phyloP scores from a whole-genome alignment of 2,888 invertebrate species.

The Polyploca ridens region DNA sequence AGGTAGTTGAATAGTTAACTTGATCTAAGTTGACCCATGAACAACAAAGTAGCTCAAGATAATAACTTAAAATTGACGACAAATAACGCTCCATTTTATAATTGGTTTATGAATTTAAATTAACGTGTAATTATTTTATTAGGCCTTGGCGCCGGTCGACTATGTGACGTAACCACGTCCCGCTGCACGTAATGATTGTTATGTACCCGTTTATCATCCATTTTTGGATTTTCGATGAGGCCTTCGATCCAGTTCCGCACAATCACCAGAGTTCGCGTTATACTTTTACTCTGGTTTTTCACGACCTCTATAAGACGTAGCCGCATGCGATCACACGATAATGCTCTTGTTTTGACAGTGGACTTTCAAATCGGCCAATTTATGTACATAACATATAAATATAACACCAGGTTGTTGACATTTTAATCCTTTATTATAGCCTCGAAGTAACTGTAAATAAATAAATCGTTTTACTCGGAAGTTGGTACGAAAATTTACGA shows the following conservation, averaged over 20 bases:
- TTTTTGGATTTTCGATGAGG: slow-evolving; percentile 68
- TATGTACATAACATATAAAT: slow-evolving; percentile 24
- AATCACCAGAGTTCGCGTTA: slow-evolving; percentile 55
- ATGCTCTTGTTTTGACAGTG: slow-evolving; percentile 57
- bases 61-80: slow-evolving; percentile 27
- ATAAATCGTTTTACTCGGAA: not conserved
- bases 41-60: slow-evolving; percentile 9
- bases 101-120: slow-evolving; percentile 35
- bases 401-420: slow-evolving; percentile 32
- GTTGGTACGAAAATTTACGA: not conserved
- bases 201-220: slow-evolving; percentile 60
- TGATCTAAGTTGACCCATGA: slow-evolving; percentile 13
- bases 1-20: slow-evolving; percentile 6
- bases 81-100: slow-evolving; percentile 40
- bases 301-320: slow-evolving; percentile 56
- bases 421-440: slow-evolving; percentile 38
- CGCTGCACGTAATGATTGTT: slow-evolving; percentile 21
- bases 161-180: slow-evolving; percentile 40
- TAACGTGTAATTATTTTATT: slow-evolving; percentile 31
- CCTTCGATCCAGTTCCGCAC: slow-evolving; percentile 76
- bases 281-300: slow-evolving; percentile 78
- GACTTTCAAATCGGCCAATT: slow-evolving; percentile 61
- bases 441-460: slow-evolving; percentile 11
- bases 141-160: slow-evolving; percentile 25
- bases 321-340: slow-evolving; percentile 40